Percentiles rank a stretch among this genome's conserved stretches.
Conservation (phyloP, 2,797 vertebrate species). For the Hypotaenidia okinawae region DNA sequence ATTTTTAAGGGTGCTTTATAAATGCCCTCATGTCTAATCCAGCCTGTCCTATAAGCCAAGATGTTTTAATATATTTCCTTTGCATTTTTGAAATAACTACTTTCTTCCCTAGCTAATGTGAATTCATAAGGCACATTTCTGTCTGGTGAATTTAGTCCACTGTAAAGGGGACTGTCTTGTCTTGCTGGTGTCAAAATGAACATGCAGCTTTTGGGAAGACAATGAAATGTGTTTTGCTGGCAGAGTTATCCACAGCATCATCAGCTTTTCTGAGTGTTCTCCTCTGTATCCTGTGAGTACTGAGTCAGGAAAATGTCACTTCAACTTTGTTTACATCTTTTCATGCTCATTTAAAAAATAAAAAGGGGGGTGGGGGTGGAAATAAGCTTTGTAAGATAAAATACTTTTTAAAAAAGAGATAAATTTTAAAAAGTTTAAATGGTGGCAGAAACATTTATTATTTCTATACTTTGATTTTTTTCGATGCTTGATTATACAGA, state of each 20-base stretch:
- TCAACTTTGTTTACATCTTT: constrained; percentile 12
- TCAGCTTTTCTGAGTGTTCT: neutral
- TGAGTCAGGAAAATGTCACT: constrained; percentile 49
- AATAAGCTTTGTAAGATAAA: neutral
- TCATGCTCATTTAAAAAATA: neutral
- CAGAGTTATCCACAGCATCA: neutral
- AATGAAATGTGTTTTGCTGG: constrained; percentile 26
- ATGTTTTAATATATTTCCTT: neutral
- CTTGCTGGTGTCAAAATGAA: neutral
- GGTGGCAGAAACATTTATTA: neutral
- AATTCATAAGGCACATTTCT: neutral
- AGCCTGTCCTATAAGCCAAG: neutral
- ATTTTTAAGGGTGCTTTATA: neutral
- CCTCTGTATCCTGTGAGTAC: neutral
- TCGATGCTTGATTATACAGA: neutral
- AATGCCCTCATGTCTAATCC: neutral
- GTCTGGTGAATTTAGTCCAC: neutral
- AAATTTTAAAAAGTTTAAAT: neutral
- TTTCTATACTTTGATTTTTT: neutral
- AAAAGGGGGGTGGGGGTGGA: neutral
- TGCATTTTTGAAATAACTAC: neutral
- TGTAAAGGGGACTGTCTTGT: neutral
- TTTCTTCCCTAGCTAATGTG: neutral
- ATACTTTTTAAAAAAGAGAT: neutral
- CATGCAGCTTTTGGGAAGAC: neutral